Evolutionary conservation across 2,797 vertebrate species (phyloP).

Genomic region (Bovichtus variegatus): DNA sequence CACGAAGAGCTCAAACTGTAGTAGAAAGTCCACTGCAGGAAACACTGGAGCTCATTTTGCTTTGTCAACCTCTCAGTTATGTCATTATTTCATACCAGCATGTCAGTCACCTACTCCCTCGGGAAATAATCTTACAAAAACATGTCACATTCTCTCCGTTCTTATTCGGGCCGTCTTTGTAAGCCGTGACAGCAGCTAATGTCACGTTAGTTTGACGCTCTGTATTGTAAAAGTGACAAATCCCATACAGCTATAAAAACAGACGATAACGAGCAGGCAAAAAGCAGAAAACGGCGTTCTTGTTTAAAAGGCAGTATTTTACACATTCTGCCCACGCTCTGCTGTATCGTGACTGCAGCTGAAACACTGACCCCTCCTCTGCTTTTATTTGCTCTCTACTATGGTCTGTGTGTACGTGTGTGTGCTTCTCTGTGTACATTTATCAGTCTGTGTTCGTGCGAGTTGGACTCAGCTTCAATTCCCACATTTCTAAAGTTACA

Average conservation of each 20-base stretch:
- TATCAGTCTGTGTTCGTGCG: slow-evolving; percentile 11
- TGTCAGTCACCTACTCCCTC: slow-evolving; percentile 8
- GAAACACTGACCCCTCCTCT: slow-evolving; percentile 46
- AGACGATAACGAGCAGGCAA: neutral
- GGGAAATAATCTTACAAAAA: slow-evolving; percentile 5
- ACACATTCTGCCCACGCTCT: slow-evolving; percentile 41
- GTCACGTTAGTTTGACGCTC: slow-evolving; percentile 8
- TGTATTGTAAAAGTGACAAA: slow-evolving; percentile 27
- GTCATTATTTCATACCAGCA: neutral
- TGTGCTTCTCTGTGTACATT: slow-evolving; percentile 23
- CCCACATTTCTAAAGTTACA: slow-evolving; percentile 66
- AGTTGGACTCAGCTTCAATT: slow-evolving; percentile 15
- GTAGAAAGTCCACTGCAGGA: neutral
- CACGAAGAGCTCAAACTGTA: neutral
- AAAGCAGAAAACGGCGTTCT: slow-evolving; percentile 16
- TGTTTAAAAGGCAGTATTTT: slow-evolving; percentile 27
- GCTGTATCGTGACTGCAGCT: slow-evolving; percentile 54
- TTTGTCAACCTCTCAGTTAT: neutral
- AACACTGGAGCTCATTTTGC: neutral
- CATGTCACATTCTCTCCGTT: neutral
- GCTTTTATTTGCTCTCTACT: slow-evolving; percentile 37
- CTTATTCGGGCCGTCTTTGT: neutral
- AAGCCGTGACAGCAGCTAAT: slow-evolving; percentile 5
- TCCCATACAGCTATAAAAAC: neutral
- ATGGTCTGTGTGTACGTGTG: neutral